A percentile compares a stretch with the other conserved stretches of the same genome.
Evolutionary conservation across 2,888 invertebrate species (phyloP).

Genomic region (Zygogramma bicolorata): DNA sequence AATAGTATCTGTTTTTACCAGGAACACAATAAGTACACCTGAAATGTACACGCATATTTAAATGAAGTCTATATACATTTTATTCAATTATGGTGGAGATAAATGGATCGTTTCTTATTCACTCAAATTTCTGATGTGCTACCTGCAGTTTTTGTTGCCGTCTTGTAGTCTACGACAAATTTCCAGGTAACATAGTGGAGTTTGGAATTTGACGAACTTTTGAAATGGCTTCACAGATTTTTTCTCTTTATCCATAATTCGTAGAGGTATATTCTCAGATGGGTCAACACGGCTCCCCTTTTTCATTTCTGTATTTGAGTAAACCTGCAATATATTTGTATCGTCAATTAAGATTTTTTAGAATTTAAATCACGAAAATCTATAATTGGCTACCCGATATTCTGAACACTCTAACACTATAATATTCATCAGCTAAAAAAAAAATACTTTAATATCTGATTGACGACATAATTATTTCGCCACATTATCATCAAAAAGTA

Average conservation of each 20-base stretch:
- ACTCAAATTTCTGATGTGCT: not conserved
- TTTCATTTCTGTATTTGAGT: not conserved
- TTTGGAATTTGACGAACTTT: constrained; percentile 18
- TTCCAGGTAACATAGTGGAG: constrained; percentile 50
- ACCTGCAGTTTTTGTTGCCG: constrained; percentile 35
- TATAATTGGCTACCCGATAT: too few relatives aligned
- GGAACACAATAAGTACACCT: constrained; percentile 47
- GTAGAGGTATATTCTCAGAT: not conserved
- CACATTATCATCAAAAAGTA: too few relatives aligned
- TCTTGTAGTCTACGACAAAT: constrained; percentile 41
- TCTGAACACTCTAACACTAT: too few relatives aligned
- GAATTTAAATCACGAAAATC: too few relatives aligned
- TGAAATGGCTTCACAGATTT: not conserved
- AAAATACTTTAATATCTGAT: too few relatives aligned
- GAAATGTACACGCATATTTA: constrained; percentile 13
- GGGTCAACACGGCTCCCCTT: not conserved
- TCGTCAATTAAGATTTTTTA: too few relatives aligned
- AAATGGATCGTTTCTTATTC: too few relatives aligned
- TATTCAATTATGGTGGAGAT: too few relatives aligned
- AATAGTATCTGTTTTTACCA: constrained; percentile 49
- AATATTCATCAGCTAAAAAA: too few relatives aligned
- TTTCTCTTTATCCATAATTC: not conserved
- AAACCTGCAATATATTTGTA: not conserved
- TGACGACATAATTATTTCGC: too few relatives aligned
- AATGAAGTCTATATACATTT: not conserved